Conservation (phyloP, 2,113 vertebrate species). For the Myrmophylax atrothorax region DNA sequence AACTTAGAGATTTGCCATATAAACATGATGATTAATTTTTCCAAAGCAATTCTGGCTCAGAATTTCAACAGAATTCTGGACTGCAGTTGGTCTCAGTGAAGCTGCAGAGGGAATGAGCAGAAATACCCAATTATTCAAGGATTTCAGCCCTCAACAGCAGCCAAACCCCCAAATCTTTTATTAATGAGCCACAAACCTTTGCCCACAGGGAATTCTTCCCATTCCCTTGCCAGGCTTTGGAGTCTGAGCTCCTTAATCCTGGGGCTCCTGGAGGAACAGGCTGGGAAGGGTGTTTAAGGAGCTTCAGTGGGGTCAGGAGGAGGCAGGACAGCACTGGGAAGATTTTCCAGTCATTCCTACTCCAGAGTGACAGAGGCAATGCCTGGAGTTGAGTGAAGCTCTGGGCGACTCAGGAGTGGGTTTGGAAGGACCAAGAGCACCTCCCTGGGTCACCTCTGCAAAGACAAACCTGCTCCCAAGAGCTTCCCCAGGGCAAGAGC, state of each 20-base stretch:
- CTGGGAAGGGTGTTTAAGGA: neutral
- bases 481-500: neutral
- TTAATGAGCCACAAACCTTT: neutral
- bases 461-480: neutral
- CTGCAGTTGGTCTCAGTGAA: neutral
- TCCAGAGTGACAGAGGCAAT: neutral
- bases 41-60: neutral
- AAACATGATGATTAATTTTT: neutral
- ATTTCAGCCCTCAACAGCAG: neutral
- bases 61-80: neutral
- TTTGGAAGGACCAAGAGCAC: neutral
- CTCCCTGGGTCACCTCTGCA: fast-evolving
- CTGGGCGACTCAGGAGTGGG: fast-evolving
- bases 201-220: fast-evolving
- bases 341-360: neutral
- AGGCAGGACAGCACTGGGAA: neutral
- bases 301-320: fast-evolving
- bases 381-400: neutral
- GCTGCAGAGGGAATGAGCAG: neutral
- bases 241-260: neutral
- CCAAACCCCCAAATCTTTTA: neutral
- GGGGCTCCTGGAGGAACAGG: neutral
- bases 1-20: neutral
- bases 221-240: neutral
- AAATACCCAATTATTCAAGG: neutral